Percentiles rank a stretch among this genome's conserved stretches.
Conservation (phyloP, 2,113 vertebrate genomes). For the Sarotherodon lohbergeri region DNA sequence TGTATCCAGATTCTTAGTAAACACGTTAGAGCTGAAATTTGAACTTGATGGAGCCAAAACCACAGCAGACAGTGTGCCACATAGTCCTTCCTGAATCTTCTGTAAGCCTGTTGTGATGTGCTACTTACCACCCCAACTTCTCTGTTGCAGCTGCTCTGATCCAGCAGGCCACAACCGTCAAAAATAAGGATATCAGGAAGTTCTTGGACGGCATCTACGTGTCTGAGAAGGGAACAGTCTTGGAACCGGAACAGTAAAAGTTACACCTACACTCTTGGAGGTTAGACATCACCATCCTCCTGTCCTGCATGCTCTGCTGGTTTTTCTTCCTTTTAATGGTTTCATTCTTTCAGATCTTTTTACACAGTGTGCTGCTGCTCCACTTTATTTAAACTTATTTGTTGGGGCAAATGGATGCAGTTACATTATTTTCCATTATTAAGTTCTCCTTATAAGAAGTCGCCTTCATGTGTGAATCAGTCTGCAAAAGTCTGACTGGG, state of each 20-base stretch:
- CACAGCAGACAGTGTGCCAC: background rate
- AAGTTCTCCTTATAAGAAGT: background rate
- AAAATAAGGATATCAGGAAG: conserved; percentile 99
- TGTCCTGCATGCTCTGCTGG: background rate
- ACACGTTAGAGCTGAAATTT: background rate
- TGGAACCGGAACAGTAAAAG: conserved; percentile 70
- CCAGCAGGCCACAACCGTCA: conserved; percentile 97
- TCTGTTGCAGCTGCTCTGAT: conserved; percentile 90
- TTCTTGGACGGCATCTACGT: conserved; percentile 99
- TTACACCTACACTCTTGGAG: conserved; percentile 56
- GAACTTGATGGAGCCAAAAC: background rate
- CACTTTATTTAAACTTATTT: background rate
- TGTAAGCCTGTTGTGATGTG: background rate
- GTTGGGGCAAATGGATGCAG: background rate
- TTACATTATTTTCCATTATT: background rate
- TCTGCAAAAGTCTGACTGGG: background rate
- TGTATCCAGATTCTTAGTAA: background rate
- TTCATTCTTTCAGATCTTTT: background rate
- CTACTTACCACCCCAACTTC: conserved; percentile 33
- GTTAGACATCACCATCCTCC: conserved; percentile 52
- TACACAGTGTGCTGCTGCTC: background rate
- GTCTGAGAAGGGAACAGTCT: conserved; percentile 95
- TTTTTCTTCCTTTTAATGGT: background rate
- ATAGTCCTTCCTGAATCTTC: background rate
- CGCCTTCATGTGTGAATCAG: background rate